Conservation (phyloP, 2,113 vertebrate genomes). For the Ciconia boyciana region DNA sequence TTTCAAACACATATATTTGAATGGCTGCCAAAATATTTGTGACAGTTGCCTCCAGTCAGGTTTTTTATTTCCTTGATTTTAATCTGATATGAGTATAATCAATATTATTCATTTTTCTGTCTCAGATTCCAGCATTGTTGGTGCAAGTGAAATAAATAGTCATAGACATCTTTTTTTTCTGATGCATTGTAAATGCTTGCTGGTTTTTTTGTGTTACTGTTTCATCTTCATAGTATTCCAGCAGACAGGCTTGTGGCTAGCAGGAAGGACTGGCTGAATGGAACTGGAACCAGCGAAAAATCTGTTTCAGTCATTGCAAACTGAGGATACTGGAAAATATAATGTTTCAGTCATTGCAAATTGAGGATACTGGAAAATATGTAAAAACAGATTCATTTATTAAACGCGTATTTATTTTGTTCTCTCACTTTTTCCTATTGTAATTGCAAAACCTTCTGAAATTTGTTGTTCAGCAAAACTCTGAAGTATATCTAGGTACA, state of each 20-base stretch:
- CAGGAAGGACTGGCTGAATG: background rate
- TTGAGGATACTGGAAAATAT: background rate
- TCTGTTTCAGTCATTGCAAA: slow-evolving; percentile 27
- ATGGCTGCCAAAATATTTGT: background rate
- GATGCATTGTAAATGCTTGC: background rate
- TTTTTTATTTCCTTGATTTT: background rate
- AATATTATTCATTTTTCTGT: background rate
- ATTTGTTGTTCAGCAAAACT: background rate
- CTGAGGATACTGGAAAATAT: slow-evolving; percentile 7
- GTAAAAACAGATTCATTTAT: background rate
- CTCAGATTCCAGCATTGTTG: background rate
- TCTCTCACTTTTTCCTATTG: background rate
- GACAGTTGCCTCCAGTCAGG: background rate
- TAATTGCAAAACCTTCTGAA: slow-evolving; percentile 6
- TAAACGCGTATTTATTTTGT: background rate
- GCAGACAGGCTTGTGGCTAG: background rate
- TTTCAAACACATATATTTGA: background rate
- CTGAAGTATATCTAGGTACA: background rate
- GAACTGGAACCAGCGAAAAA: background rate
- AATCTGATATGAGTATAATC: background rate
- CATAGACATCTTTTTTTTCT: accelerated
- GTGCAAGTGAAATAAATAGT: background rate
- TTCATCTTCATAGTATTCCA: background rate
- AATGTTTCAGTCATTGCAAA: background rate
- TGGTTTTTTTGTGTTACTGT: background rate